Evolutionary conservation across 2,797 vertebrate genomes (phyloP).

Genomic region (Lophotriccus pileatus): DNA sequence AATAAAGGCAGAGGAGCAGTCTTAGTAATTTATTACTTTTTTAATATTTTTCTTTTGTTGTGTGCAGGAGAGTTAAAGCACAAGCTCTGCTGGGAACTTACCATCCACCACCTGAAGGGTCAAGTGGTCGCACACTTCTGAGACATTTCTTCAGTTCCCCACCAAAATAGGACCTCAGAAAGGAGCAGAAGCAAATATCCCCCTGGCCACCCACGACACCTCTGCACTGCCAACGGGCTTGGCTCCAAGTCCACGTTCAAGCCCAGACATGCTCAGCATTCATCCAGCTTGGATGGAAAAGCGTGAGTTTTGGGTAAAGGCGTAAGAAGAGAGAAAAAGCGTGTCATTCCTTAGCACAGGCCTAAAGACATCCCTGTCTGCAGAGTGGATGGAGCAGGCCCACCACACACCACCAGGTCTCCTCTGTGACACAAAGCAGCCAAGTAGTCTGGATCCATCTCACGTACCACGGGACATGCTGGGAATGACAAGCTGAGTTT

Average conservation of each 20-base stretch:
- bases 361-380: neutral
- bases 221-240: neutral
- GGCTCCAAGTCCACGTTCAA: neutral
- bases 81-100: neutral
- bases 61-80: neutral
- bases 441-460: neutral
- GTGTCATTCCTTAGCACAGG: rapidly evolving
- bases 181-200: neutral
- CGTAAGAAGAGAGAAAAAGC: neutral
- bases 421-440: neutral
- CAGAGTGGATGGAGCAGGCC: neutral
- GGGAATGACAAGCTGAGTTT: slow-evolving; percentile 13
- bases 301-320: neutral
- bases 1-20: neutral
- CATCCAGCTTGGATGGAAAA: neutral
- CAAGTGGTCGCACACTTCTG: neutral
- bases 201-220: neutral
- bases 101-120: neutral
- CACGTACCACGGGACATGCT: neutral
- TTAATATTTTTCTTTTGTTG: neutral
- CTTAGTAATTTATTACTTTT: neutral
- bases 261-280: neutral
- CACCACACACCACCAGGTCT: neutral
- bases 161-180: neutral
- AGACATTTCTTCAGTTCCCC: neutral